A percentile compares a stretch with the other conserved stretches of the same genome.
Conservation (phyloP, 2,888 invertebrate species). For the Aleiodes leptofemur region DNA sequence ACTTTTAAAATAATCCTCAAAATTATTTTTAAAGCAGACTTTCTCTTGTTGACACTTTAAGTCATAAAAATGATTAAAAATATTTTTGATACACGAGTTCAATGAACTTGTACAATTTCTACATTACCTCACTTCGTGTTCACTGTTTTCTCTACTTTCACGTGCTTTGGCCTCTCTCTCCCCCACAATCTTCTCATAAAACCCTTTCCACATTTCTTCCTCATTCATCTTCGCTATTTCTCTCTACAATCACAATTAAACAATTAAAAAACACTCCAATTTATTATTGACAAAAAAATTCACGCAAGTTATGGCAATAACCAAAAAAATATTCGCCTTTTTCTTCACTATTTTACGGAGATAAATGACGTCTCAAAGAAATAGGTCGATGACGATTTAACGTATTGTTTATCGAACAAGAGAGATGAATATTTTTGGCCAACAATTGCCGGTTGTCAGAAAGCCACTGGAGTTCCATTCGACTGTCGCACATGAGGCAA, state of each 20-base stretch:
- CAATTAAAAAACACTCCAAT: background rate
- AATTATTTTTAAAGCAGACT: background rate
- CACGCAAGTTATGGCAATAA: background rate
- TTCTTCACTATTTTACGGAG: too few relatives aligned
- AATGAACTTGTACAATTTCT: constrained; percentile 58
- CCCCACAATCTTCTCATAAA: constrained; percentile 76
- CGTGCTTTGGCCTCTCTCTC: constrained; percentile 82
- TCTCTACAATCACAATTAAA: background rate
- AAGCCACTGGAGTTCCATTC: constrained; percentile 47
- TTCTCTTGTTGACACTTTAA: background rate
- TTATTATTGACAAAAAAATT: background rate
- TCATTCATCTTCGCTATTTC: constrained; percentile 77
- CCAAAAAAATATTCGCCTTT: too few relatives aligned
- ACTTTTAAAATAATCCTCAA: background rate
- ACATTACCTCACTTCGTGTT: constrained; percentile 82
- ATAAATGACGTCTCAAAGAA: background rate
- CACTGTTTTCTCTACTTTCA: constrained; percentile 78
- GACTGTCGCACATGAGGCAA: constrained; percentile 42
- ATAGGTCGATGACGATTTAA: background rate
- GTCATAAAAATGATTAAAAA: constrained; percentile 5
- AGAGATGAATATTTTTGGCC: constrained; percentile 47
- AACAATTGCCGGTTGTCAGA: constrained; percentile 51
- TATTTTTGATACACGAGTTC: constrained; percentile 44
- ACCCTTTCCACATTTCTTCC: constrained; percentile 87
- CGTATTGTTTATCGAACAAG: constrained; percentile 13